Conservation (phyloP, 2,113 vertebrate genomes). For the Taurulus bubalis region DNA sequence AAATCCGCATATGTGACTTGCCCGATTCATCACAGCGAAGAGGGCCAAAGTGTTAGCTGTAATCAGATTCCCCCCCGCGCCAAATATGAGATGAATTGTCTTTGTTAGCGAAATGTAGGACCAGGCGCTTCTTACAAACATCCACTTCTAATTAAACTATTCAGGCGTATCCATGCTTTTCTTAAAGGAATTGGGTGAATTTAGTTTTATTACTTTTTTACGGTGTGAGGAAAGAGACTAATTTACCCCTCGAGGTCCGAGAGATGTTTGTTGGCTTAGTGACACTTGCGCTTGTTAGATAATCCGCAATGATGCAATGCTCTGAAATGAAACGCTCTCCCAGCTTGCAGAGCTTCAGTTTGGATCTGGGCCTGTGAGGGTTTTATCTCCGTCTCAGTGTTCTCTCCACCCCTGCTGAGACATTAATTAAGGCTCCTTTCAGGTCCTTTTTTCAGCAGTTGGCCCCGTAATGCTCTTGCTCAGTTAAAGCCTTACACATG, state of each 20-base stretch:
- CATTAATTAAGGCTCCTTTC: conserved; percentile 83
- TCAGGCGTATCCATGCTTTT: conserved; percentile 59
- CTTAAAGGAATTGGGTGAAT: conserved; percentile 57
- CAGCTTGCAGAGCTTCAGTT: conserved; percentile 68
- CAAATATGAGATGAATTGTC: conserved; percentile 75
- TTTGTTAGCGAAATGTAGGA: conserved; percentile 56
- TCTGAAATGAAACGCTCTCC: conserved; percentile 78
- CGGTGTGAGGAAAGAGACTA: conserved; percentile 74
- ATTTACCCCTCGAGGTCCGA: conserved; percentile 80
- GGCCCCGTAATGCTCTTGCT: conserved; percentile 67
- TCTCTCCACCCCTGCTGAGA: conserved; percentile 77
- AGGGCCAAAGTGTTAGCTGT: conserved; percentile 74
- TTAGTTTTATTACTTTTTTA: conserved; percentile 64
- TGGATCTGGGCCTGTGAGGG: conserved; percentile 74
- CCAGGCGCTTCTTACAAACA: conserved; percentile 66
- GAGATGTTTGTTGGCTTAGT: conserved; percentile 83
- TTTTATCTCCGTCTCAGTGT: conserved; percentile 65
- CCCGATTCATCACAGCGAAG: conserved; percentile 81
- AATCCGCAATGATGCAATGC: conserved; percentile 84
- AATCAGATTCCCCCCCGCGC: conserved; percentile 72
- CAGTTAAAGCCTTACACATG: conserved; percentile 62
- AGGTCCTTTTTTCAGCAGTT: conserved; percentile 69
- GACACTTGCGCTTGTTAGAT: conserved; percentile 83
- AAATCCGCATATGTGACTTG: conserved; percentile 72
- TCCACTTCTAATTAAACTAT: conserved; percentile 70